Evolutionary conservation across 2,888 invertebrate genomes (phyloP).

Genomic region (Anorthoa munda): DNA sequence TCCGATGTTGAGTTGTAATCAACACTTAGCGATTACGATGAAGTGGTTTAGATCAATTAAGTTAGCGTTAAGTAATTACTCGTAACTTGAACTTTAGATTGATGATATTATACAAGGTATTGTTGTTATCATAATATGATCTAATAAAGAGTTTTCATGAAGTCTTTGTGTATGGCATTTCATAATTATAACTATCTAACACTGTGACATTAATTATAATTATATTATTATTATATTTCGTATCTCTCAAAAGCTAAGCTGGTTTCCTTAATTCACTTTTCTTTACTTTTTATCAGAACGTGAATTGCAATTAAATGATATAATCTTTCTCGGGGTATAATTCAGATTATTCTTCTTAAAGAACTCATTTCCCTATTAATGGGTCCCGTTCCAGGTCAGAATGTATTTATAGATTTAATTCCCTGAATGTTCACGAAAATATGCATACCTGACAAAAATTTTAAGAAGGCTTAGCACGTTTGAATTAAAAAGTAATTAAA

Average conservation of each 20-base stretch:
- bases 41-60: conserved; percentile 10
- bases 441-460: fast-evolving
- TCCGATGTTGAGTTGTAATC: not conserved
- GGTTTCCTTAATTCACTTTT: not conserved
- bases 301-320: no score
- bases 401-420: not conserved
- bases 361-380: not conserved
- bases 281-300: not conserved
- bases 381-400: not conserved
- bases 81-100: conserved; percentile 32
- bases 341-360: not conserved
- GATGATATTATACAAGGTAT: not conserved
- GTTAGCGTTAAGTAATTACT: conserved; percentile 15
- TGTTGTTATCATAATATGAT: not conserved
- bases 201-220: not conserved
- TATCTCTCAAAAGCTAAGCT: no score
- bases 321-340: no score
- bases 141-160: not conserved
- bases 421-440: not conserved
- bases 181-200: not conserved
- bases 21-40: conserved; percentile 16
- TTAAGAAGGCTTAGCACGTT: not conserved
- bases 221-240: no score
- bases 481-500: conserved; percentile 4
- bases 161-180: not conserved